Conservation (phyloP, 2,113 vertebrate species). For the Notothenia coriiceps region DNA sequence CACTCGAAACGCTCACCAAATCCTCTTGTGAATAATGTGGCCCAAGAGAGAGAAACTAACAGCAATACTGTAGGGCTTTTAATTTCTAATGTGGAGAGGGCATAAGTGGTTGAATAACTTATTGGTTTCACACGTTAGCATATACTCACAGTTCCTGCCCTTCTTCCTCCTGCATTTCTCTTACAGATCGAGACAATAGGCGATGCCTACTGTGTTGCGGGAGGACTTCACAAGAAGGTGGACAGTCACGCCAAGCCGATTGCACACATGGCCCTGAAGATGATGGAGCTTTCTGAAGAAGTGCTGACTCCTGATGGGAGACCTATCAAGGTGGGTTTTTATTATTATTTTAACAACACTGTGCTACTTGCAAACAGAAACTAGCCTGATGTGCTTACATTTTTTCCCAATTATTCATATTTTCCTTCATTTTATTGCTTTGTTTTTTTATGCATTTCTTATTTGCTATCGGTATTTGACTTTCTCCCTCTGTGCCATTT, state of each 20-base stretch:
- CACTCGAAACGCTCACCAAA: neutral
- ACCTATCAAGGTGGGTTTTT: conserved; percentile 92
- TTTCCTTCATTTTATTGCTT: neutral
- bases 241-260: conserved; percentile 96
- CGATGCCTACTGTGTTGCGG: conserved; percentile 97
- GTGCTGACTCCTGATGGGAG: conserved; percentile 96
- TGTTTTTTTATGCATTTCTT: neutral
- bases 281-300: conserved; percentile 99
- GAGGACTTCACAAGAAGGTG: conserved; percentile 95
- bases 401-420: neutral
- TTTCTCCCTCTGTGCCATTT: neutral
- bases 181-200: conserved; percentile 98
- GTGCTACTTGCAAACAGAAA: neutral
- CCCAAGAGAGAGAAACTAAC: conserved; percentile 9
- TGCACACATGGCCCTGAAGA: conserved; percentile 98
- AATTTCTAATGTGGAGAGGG: conserved; percentile 5
- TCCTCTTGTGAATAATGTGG: conserved; percentile 9
- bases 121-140: conserved; percentile 9
- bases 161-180: conserved; percentile 45
- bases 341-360: neutral
- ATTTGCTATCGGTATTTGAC: neutral
- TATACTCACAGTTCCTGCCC: conserved; percentile 2
- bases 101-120: neutral
- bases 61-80: conserved; percentile 12
- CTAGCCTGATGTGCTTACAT: neutral